phyloP scores from a whole-genome alignment of 2,888 invertebrate genomes.

The Apoda limacodes region DNA sequence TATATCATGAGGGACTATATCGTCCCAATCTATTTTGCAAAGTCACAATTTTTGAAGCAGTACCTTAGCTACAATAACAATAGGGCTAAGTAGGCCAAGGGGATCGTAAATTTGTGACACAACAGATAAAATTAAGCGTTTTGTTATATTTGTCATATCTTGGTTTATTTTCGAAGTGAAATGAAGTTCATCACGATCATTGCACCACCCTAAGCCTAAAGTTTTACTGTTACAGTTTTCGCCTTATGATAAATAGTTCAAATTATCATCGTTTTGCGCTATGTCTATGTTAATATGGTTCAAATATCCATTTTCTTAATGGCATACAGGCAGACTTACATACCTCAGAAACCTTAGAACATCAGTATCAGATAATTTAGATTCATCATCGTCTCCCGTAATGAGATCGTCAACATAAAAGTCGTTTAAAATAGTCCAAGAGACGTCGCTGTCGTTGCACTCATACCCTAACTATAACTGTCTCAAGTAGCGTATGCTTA shows the following conservation, averaged over 20 bases:
- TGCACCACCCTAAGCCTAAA: conserved; percentile 15
- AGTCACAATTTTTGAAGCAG: conserved; percentile 15
- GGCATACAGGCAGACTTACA: too few species aligned
- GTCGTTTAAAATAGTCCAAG: too few species aligned
- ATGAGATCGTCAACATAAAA: conserved; percentile 23
- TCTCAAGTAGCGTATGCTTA: conserved; percentile 23
- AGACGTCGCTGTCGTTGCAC: conserved; percentile 19
- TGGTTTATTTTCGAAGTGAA: conserved; percentile 6
- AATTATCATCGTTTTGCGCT: too few species aligned
- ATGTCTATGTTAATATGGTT: too few species aligned
- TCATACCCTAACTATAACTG: conserved; percentile 27
- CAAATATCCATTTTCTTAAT: too few species aligned
- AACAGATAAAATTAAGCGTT: conserved; percentile 15
- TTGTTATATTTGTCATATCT: conserved; percentile 8
- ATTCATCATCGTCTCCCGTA: too few species aligned
- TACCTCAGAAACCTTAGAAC: conserved; percentile 4
- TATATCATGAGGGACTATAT: conserved; percentile 8
- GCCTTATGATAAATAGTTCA: conserved; percentile 5
- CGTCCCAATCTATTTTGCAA: conserved; percentile 13
- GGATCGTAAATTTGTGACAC: too few species aligned
- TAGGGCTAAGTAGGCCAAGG: conserved; percentile 12
- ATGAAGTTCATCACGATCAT: conserved; percentile 11
- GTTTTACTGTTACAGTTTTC: conserved; percentile 12
- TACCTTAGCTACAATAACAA: conserved; percentile 12
- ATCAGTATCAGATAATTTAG: conserved; percentile 7